These are phyloP conservation scores for Pseudomyrmex flavicornis DNA, from an alignment of 1,140 invertebrate genomes.

Conservation along the genomic window DNA sequence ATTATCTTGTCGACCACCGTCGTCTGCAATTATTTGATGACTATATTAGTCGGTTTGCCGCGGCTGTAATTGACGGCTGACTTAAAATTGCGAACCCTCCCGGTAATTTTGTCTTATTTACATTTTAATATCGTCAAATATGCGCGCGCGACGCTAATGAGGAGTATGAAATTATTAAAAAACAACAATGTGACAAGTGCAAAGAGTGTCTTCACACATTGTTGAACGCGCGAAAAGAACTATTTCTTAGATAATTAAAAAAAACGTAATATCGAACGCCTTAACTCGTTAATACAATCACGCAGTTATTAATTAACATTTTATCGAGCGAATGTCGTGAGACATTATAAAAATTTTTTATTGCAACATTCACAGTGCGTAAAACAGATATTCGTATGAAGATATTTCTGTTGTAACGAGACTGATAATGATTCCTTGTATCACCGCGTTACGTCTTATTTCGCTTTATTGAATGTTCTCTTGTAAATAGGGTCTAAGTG, in stretches of 20 bases:
- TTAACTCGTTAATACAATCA: background rate
- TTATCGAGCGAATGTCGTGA: too few species aligned
- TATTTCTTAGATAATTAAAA: background rate
- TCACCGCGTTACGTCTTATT: slow-evolving; percentile 27
- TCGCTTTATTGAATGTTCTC: slow-evolving; percentile 66
- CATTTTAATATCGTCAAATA: slow-evolving; percentile 14
- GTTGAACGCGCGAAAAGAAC: too few species aligned
- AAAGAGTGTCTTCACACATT: too few species aligned
- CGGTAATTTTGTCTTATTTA: background rate
- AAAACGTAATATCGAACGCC: background rate
- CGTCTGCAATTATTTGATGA: slow-evolving; percentile 65
- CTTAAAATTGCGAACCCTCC: background rate
- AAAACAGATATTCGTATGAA: slow-evolving; percentile 47
- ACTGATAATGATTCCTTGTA: slow-evolving; percentile 45
- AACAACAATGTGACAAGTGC: too few species aligned
- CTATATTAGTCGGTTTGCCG: slow-evolving; percentile 56
- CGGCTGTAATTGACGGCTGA: slow-evolving; percentile 22
- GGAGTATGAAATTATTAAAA: background rate
- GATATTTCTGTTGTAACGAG: slow-evolving; percentile 42
- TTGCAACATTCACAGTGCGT: background rate
- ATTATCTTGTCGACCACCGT: slow-evolving; percentile 63
- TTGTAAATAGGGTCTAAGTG: slow-evolving; percentile 64
- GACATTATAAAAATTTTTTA: slow-evolving; percentile 1
- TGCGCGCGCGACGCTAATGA: too few species aligned
- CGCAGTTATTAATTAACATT: slow-evolving; percentile 16